A percentile compares a stretch with the other conserved stretches of the same genome.
Evolutionary conservation across 1,140 invertebrate species (phyloP).

Genomic region (Saccostrea echinata): DNA sequence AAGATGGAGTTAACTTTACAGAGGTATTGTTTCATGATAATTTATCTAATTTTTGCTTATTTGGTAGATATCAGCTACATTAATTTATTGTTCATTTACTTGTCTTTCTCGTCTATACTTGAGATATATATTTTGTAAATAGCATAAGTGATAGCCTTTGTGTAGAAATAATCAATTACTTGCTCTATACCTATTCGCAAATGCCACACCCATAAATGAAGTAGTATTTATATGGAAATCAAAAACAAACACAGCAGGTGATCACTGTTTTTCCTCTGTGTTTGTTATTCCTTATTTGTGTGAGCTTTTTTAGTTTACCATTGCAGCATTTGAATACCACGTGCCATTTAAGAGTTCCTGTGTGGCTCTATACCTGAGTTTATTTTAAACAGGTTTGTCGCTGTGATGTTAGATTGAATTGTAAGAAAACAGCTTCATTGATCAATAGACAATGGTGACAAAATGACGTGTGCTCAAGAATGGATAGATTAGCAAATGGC

Average conservation of each 20-base stretch:
- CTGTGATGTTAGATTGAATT: constrained; percentile 22
- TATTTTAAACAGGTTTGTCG: background rate
- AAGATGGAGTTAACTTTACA: no score
- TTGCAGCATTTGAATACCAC: background rate
- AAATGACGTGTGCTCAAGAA: background rate
- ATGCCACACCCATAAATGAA: background rate
- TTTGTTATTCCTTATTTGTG: background rate
- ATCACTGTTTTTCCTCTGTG: background rate
- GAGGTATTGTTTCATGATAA: no score
- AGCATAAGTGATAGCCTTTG: constrained; percentile 1
- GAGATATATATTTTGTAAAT: background rate
- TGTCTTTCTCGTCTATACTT: no score
- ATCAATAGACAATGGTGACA: constrained; percentile 12
- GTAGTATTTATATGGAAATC: background rate
- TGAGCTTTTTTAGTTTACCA: background rate
- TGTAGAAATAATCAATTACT: constrained; percentile 7
- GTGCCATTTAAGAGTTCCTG: background rate
- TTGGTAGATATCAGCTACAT: no score
- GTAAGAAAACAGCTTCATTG: constrained; percentile 3
- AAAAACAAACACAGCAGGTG: background rate
- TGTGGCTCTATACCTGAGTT: constrained; percentile 13
- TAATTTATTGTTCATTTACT: no score
- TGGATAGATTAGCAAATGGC: background rate
- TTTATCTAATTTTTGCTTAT: no score
- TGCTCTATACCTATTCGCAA: background rate